phyloP scores from a whole-genome alignment of 35 echinoderm and acorn worm genomes.

The Diadema setosum region DNA sequence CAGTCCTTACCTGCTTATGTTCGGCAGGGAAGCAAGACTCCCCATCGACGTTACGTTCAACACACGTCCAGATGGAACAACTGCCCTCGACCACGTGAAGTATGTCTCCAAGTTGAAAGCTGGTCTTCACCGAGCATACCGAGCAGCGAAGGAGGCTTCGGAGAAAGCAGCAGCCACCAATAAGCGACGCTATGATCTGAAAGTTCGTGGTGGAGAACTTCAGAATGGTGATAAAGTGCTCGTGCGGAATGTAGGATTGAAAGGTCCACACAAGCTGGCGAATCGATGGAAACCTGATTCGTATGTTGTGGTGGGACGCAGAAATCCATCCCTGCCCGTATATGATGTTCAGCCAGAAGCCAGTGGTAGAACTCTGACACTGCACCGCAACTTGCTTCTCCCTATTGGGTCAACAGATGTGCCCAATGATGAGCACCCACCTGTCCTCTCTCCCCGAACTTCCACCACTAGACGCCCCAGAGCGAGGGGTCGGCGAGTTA shows the following conservation, averaged over 20 bases:
- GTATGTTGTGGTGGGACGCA: too few species aligned
- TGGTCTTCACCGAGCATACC: neutral
- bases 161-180: too few species aligned
- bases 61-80: neutral
- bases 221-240: neutral
- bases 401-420: too few species aligned
- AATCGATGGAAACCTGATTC: too few species aligned
- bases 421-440: too few species aligned
- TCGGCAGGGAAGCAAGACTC: slow-evolving; percentile 40
- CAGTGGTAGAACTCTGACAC: too few species aligned
- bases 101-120: neutral
- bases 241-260: neutral
- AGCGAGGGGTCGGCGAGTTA: too few species aligned
- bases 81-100: neutral
- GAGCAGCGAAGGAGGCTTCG: neutral
- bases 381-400: too few species aligned
- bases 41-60: slow-evolving; percentile 14
- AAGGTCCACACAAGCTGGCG: neutral
- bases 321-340: too few species aligned
- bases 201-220: neutral
- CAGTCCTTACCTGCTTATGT: slow-evolving; percentile 49
- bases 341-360: too few species aligned
- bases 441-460: too few species aligned
- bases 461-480: too few species aligned
- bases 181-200: neutral